Percentiles rank a stretch among this genome's conserved stretches.
These are phyloP conservation scores for Aethina tumida DNA, from an alignment of 1,140 invertebrate genomes.

Conservation along the genomic window DNA sequence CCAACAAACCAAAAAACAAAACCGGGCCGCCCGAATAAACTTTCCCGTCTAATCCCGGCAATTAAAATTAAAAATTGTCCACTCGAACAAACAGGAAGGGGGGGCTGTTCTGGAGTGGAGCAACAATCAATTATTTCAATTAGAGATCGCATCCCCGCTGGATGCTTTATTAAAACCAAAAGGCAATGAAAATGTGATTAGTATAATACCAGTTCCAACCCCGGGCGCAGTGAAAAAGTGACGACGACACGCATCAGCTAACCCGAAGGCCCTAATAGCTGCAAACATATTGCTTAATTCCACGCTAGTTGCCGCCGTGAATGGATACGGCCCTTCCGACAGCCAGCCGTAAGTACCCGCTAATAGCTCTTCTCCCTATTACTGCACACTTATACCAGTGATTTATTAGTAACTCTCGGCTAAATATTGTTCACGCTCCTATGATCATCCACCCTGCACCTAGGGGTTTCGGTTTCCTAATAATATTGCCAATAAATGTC, in stretches of 20 bases:
- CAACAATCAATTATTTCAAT: too few species aligned
- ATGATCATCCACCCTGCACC: too few species aligned
- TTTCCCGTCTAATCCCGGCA: too few species aligned
- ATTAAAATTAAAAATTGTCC: too few species aligned
- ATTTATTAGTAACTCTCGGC: constrained; percentile 24
- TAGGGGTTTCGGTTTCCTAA: too few species aligned
- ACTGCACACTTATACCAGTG: constrained; percentile 16
- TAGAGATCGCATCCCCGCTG: too few species aligned
- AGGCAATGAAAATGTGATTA: constrained; percentile 8
- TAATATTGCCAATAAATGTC: too few species aligned
- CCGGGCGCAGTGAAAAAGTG: constrained; percentile 8
- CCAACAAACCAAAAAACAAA: too few species aligned
- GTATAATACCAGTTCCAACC: constrained; percentile 6
- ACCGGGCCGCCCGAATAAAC: too few species aligned
- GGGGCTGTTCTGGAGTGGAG: too few species aligned
- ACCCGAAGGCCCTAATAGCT: constrained; percentile 27
- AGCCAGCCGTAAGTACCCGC: constrained; percentile 28
- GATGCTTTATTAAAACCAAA: too few species aligned
- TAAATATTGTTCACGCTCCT: constrained; percentile 26
- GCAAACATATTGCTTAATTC: constrained; percentile 32
- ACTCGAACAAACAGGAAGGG: too few species aligned
- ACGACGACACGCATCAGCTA: constrained; percentile 22
- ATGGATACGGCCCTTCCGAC: constrained; percentile 15
- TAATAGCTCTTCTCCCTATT: constrained; percentile 29
- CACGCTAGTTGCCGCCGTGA: constrained; percentile 27